Percentiles rank a stretch among this genome's conserved stretches.
Conservation (phyloP, 2,797 vertebrate species). For the Molossus alvarezi region DNA sequence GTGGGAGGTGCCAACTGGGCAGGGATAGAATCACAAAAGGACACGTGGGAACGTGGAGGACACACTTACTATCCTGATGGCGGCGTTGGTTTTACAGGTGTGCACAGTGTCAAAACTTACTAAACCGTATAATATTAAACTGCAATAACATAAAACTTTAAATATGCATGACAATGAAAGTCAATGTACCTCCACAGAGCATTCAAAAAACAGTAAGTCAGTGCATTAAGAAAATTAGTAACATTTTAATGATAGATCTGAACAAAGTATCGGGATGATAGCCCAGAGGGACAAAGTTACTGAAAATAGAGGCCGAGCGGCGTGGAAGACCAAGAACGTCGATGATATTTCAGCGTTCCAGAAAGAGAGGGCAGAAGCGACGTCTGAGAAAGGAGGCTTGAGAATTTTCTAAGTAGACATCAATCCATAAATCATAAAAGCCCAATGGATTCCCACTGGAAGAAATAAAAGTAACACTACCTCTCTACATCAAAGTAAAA, state of each 20-base stretch:
- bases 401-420: conserved; percentile 7
- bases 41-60: not conserved
- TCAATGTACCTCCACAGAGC: not conserved
- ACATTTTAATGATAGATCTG: not conserved
- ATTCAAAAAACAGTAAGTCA: not conserved
- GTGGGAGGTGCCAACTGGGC: too few species aligned
- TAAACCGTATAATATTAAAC: not conserved
- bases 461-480: not conserved
- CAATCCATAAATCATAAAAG: conserved; percentile 1
- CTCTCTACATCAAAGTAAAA: conserved; percentile 15
- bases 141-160: not conserved
- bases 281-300: not conserved
- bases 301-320: not conserved
- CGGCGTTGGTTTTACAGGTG: not conserved
- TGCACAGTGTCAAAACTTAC: not conserved
- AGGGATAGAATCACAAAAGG: not conserved
- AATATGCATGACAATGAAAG: not conserved
- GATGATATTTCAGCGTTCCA: not conserved
- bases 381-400: not conserved
- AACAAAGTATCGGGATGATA: not conserved
- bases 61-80: not conserved
- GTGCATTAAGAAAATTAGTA: not conserved
- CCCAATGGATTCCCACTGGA: not conserved
- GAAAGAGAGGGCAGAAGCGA: not conserved
- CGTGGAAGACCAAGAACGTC: not conserved